phyloP scores from a whole-genome alignment of 2,113 vertebrate genomes.

The Gila orcuttii region DNA sequence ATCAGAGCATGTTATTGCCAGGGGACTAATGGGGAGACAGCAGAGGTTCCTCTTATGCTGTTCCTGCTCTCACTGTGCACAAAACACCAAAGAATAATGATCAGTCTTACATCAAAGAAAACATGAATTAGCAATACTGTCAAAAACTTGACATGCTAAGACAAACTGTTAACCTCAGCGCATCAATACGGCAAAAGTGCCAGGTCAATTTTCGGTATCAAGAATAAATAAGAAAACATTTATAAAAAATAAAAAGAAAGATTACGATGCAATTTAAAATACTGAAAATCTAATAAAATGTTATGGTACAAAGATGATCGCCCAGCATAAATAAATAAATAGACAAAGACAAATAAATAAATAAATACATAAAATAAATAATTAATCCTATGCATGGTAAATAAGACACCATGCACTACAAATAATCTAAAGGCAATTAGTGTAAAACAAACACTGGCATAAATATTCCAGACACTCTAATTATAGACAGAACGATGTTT shows the following conservation, averaged over 20 bases:
- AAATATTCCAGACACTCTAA: slow-evolving; percentile 30
- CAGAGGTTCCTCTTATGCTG: slow-evolving; percentile 53
- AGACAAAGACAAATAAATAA: not conserved
- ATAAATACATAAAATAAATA: not conserved
- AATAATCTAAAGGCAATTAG: slow-evolving; percentile 11
- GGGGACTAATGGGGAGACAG: slow-evolving; percentile 58
- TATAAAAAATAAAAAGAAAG: not conserved
- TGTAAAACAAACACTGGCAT: slow-evolving; percentile 6
- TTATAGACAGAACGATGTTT: slow-evolving; percentile 8
- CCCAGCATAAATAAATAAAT: not conserved
- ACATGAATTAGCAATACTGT: slow-evolving; percentile 25
- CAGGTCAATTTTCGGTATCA: not conserved
- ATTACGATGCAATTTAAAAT: not conserved
- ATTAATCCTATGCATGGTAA: not conserved
- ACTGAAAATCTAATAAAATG: not conserved
- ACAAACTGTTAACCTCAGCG: not conserved
- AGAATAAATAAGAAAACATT: not conserved
- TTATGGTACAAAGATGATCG: not conserved
- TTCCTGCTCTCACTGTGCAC: slow-evolving; percentile 41
- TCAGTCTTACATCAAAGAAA: slow-evolving; percentile 39
- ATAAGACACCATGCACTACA: not conserved
- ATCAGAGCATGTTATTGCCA: slow-evolving; percentile 53
- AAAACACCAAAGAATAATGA: slow-evolving; percentile 43
- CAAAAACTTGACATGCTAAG: slow-evolving; percentile 30
- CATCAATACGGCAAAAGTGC: slow-evolving; percentile 4